phyloP scores from a whole-genome alignment of 1,140 invertebrate genomes.

The Rhynchophorus ferrugineus region DNA sequence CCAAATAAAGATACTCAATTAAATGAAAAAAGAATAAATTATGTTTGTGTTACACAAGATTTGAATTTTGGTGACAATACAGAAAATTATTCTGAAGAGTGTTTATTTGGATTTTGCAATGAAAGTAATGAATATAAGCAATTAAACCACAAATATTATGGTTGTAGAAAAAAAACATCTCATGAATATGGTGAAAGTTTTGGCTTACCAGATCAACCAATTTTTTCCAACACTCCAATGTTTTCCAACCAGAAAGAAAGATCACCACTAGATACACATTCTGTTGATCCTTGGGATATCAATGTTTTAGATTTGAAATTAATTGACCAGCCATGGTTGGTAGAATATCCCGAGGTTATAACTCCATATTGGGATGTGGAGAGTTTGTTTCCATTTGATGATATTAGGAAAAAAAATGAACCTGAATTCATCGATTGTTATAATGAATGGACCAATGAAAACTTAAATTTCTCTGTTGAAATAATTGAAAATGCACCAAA shows the following conservation, averaged over 20 bases:
- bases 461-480: neutral
- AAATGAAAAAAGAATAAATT: too few species aligned
- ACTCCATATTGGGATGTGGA: conserved; percentile 17
- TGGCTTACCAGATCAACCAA: conserved; percentile 14
- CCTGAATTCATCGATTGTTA: neutral
- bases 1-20: too few species aligned
- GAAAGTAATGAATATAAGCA: neutral
- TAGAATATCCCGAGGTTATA: conserved; percentile 10
- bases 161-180: conserved; percentile 2
- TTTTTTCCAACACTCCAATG: conserved; percentile 7
- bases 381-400: conserved; percentile 9
- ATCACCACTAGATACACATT: conserved; percentile 6
- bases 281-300: conserved; percentile 6
- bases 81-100: conserved; percentile 3
- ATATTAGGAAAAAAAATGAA: conserved; percentile 9
- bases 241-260: neutral
- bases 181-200: conserved; percentile 11
- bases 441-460: neutral
- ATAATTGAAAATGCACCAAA: neutral
- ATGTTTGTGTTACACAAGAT: too few species aligned
- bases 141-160: conserved; percentile 7
- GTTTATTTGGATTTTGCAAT: conserved; percentile 2
- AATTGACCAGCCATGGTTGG: conserved; percentile 13
- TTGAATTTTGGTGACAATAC: too few species aligned
- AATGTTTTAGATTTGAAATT: conserved; percentile 8